Conservation (phyloP, 37 sponge, comb jelly and placozoan genomes). For the Eunapius fragilis region DNA sequence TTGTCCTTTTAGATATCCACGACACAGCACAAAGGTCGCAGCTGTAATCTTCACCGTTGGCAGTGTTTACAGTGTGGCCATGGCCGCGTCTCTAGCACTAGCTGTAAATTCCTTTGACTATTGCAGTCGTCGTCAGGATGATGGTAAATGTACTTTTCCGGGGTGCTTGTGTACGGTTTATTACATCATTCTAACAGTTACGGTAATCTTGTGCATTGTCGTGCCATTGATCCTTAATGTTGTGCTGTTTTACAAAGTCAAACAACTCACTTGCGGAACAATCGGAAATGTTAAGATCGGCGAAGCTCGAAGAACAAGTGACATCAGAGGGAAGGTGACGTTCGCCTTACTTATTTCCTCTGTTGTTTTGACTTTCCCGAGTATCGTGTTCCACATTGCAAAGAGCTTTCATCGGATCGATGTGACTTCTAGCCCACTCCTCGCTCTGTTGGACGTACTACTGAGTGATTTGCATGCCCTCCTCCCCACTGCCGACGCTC, state of each 20-base stretch:
- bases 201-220: not conserved
- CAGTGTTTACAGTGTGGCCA: no score
- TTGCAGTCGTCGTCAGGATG: not conserved
- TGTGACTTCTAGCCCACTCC: not conserved
- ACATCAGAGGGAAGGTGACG: not conserved
- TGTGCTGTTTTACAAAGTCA: not conserved
- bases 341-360: not conserved
- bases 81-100: not conserved
- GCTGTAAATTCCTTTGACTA: not conserved
- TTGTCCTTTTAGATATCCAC: no score
- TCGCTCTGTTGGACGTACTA: not conserved
- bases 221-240: not conserved
- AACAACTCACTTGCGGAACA: not conserved
- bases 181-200: not conserved
- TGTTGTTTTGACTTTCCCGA: not conserved
- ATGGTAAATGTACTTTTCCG: not conserved
- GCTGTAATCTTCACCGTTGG: no score
- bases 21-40: no score
- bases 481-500: not conserved
- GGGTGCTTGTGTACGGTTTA: not conserved
- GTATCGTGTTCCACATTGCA: not conserved
- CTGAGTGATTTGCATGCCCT: not conserved
- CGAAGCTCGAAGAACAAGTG: not conserved
- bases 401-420: no score
- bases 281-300: not conserved